These are phyloP conservation scores for Platyscapa corneri DNA, from an alignment of 1,140 invertebrate species.

Conservation along the genomic window DNA sequence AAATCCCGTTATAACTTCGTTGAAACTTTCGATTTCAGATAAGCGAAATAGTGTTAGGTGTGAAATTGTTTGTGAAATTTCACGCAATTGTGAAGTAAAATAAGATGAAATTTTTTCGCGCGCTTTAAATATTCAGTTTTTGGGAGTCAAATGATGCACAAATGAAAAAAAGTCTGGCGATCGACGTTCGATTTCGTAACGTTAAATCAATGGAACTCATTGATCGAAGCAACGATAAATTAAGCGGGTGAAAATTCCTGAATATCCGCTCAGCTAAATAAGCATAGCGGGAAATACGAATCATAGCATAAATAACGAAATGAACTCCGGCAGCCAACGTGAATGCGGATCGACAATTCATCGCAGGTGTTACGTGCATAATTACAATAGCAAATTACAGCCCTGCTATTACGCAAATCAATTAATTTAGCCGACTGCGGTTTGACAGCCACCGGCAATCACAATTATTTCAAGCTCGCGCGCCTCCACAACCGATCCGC, in stretches of 20 bases:
- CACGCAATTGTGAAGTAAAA: too few species aligned
- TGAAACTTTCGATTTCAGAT: too few species aligned
- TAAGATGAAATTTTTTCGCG: too few species aligned
- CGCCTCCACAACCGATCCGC: too few species aligned
- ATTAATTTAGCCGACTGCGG: constrained; percentile 22
- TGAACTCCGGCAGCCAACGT: neutral
- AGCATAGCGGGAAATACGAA: neutral
- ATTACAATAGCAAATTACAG: constrained; percentile 40
- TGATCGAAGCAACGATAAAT: neutral
- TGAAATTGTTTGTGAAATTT: too few species aligned
- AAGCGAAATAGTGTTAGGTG: too few species aligned
- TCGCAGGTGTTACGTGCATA: constrained; percentile 29
- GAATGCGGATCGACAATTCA: neutral
- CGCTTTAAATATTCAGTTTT: too few species aligned
- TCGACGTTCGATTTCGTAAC: neutral
- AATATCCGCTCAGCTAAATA: neutral
- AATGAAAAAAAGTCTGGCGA: neutral
- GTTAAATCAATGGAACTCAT: neutral
- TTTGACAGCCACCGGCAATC: neutral
- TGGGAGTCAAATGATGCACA: neutral
- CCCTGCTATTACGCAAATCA: constrained; percentile 17
- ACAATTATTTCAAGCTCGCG: neutral
- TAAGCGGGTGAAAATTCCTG: neutral
- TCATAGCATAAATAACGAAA: neutral
- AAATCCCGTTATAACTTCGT: neutral